phyloP scores from a whole-genome alignment of 2,888 invertebrate species.

The Perithous albicinctus region DNA sequence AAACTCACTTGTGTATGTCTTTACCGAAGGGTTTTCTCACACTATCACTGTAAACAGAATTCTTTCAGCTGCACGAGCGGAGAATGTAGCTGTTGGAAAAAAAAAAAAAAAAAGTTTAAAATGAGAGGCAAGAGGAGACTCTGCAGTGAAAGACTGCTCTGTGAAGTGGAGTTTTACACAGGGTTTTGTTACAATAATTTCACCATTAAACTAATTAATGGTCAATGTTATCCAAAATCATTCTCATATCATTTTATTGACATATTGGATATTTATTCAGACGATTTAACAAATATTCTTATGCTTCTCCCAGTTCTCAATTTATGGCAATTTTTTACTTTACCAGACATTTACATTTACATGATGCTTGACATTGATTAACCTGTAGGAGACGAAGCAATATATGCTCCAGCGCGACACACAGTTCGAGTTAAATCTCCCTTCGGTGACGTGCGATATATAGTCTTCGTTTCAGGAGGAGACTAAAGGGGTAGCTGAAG shows the following conservation, averaged over 20 bases:
- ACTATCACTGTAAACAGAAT: not conserved
- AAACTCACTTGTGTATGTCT: slow-evolving; percentile 25
- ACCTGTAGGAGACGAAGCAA: not conserved
- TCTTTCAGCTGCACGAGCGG: not conserved
- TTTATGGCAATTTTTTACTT: too few species aligned
- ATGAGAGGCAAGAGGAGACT: too few species aligned
- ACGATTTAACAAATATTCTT: too few species aligned
- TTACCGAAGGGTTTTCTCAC: slow-evolving; percentile 17
- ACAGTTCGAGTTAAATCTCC: slow-evolving; percentile 22
- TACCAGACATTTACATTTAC: not conserved
- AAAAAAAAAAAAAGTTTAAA: slow-evolving; percentile 4
- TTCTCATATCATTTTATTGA: too few species aligned
- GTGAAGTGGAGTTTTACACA: not conserved
- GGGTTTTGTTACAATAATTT: not conserved
- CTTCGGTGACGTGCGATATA: slow-evolving; percentile 33
- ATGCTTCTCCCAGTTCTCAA: too few species aligned
- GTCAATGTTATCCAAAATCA: too few species aligned
- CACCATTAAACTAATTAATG: not conserved
- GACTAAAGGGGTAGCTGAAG: not conserved
- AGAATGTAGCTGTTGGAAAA: not conserved
- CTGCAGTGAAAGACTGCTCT: not conserved
- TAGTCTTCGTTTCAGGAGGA: not conserved
- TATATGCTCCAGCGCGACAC: too few species aligned
- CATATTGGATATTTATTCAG: too few species aligned
- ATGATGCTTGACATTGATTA: not conserved